Evolutionary conservation across 2,113 vertebrate genomes (phyloP).

Genomic region (Muntiacus muntjak): DNA sequence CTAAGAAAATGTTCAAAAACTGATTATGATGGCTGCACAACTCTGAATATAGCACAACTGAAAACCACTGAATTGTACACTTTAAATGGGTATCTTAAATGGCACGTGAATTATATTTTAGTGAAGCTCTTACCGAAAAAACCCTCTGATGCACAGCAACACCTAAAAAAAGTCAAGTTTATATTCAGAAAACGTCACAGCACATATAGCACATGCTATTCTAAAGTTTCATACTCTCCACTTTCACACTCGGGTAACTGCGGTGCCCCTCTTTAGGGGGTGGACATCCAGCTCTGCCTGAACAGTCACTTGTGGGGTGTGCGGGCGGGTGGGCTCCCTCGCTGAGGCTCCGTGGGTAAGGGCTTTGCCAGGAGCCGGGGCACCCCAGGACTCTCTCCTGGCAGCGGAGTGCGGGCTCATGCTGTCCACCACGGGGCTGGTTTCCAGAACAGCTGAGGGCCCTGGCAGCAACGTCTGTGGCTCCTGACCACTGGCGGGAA

Average conservation of each 20-base stretch:
- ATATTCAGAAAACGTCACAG: background rate
- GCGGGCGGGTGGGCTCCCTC: rapidly evolving
- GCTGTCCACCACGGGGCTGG: background rate
- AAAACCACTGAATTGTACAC: background rate
- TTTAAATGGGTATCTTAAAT: background rate
- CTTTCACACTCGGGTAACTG: background rate
- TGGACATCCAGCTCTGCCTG: background rate
- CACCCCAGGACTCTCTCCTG: rapidly evolving
- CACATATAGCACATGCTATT: background rate
- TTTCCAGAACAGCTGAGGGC: background rate
- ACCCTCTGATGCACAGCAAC: background rate
- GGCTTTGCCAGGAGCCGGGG: background rate
- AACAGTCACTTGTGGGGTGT: rapidly evolving
- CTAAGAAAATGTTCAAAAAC: background rate
- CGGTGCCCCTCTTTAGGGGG: background rate
- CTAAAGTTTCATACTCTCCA: background rate
- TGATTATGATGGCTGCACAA: background rate
- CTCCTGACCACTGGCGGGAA: background rate
- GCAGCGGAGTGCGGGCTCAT: rapidly evolving
- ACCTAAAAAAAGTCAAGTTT: background rate
- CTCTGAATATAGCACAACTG: background rate
- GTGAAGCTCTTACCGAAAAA: background rate
- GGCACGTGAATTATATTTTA: background rate
- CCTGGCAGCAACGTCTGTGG: background rate
- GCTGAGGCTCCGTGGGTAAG: rapidly evolving